Evolutionary conservation across 2,113 vertebrate genomes (phyloP).

Genomic region (Mesitornis unicolor): DNA sequence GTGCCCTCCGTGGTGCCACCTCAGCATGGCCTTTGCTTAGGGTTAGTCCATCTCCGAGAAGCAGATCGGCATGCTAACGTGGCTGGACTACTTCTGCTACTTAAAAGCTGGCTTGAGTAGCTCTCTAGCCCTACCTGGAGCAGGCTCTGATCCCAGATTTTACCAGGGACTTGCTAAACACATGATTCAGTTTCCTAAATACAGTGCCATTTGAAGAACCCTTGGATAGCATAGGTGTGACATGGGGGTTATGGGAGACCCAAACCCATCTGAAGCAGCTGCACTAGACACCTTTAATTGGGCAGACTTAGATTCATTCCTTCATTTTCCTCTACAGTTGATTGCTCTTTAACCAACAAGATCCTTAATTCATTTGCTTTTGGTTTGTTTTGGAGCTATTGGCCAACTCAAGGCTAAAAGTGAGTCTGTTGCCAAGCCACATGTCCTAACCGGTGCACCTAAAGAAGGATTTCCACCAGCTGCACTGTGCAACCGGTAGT

Average conservation of each 20-base stretch:
- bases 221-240: neutral
- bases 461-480: neutral
- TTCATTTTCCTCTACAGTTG: neutral
- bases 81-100: neutral
- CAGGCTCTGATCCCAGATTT: neutral
- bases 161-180: neutral
- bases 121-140: neutral
- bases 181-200: neutral
- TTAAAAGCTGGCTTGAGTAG: neutral
- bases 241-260: neutral
- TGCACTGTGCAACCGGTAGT: neutral
- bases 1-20: no score
- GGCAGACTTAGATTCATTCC: neutral
- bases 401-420: neutral
- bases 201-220: neutral
- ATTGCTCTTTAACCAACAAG: neutral
- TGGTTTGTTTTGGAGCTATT: neutral
- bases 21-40: neutral
- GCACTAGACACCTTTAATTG: neutral
- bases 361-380: neutral
- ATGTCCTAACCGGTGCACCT: rapidly evolving
- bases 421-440: neutral
- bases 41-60: neutral
- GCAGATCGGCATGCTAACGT: neutral
- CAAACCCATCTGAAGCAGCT: neutral